phyloP scores from a whole-genome alignment of 2,113 vertebrate genomes.

The Plestiodon gilberti region DNA sequence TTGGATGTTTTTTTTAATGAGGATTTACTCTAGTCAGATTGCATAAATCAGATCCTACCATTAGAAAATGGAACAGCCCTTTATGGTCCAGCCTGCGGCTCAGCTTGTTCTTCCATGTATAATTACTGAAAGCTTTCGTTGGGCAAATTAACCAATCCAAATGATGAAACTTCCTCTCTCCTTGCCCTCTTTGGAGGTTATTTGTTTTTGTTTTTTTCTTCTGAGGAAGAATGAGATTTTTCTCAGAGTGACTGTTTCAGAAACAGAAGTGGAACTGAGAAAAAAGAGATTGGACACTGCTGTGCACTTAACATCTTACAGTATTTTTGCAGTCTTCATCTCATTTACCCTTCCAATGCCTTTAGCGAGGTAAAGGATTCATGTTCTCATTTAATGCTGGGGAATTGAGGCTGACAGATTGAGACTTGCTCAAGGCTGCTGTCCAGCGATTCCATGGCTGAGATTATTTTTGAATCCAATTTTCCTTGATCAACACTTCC shows the following conservation, averaged over 20 bases:
- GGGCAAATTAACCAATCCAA: conserved; percentile 3
- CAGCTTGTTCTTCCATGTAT: conserved; percentile 48
- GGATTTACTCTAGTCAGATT: not conserved
- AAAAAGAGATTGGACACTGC: rapidly evolving
- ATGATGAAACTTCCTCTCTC: conserved; percentile 6
- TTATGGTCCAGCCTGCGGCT: conserved; percentile 13
- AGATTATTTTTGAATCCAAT: conserved; percentile 9
- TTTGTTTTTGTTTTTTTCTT: not conserved
- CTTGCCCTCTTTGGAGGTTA: not conserved
- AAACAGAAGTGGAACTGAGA: not conserved
- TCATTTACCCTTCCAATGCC: not conserved
- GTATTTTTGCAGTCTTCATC: not conserved
- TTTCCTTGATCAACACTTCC: conserved; percentile 4
- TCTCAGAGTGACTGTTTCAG: conserved; percentile 11
- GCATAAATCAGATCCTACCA: conserved; percentile 9
- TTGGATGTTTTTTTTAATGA: conserved; percentile 40
- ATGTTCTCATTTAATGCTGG: conserved; percentile 4
- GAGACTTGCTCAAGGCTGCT: conserved; percentile 1
- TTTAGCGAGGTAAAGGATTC: not conserved
- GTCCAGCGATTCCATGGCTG: not conserved
- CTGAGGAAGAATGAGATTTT: not conserved
- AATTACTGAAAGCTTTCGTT: conserved; percentile 21
- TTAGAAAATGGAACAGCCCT: not conserved
- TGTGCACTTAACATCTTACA: not conserved
- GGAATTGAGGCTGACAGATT: not conserved